Conservation (phyloP, 2,113 vertebrate species). For the Saccopteryx leptura region DNA sequence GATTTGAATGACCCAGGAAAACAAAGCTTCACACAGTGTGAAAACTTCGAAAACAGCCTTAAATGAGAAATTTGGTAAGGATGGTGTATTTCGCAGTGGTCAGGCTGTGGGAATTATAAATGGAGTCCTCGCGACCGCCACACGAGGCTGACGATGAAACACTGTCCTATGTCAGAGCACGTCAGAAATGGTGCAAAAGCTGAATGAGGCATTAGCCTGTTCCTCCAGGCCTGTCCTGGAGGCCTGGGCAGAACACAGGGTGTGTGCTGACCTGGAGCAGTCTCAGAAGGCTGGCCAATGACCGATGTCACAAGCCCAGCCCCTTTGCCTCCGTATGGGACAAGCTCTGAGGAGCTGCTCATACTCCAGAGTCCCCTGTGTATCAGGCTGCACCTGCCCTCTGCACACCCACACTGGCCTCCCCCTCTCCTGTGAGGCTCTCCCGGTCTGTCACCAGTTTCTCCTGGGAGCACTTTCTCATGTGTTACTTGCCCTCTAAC, state of each 20-base stretch:
- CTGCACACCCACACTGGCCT: background rate
- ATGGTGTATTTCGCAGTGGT: rapidly evolving
- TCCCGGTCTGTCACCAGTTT: background rate
- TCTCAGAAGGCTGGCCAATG: background rate
- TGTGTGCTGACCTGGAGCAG: background rate
- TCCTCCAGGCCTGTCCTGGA: rapidly evolving
- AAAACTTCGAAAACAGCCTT: background rate
- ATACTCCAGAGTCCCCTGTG: background rate
- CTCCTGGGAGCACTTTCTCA: background rate
- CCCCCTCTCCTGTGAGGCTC: rapidly evolving
- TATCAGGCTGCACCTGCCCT: too few relatives aligned
- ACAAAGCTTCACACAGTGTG: too few relatives aligned
- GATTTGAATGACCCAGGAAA: background rate
- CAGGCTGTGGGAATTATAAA: rapidly evolving
- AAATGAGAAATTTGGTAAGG: background rate
- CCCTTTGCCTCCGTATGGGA: rapidly evolving
- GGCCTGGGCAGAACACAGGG: rapidly evolving
- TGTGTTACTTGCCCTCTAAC: background rate
- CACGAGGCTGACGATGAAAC: rapidly evolving
- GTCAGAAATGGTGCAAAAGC: rapidly evolving
- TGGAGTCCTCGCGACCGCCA: rapidly evolving
- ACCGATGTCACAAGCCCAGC: rapidly evolving
- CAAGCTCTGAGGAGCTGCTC: background rate
- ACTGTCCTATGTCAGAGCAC: rapidly evolving
- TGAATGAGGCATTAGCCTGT: rapidly evolving